Evolutionary conservation across 2,888 invertebrate species (phyloP).

Genomic region (Pheosia tremula): DNA sequence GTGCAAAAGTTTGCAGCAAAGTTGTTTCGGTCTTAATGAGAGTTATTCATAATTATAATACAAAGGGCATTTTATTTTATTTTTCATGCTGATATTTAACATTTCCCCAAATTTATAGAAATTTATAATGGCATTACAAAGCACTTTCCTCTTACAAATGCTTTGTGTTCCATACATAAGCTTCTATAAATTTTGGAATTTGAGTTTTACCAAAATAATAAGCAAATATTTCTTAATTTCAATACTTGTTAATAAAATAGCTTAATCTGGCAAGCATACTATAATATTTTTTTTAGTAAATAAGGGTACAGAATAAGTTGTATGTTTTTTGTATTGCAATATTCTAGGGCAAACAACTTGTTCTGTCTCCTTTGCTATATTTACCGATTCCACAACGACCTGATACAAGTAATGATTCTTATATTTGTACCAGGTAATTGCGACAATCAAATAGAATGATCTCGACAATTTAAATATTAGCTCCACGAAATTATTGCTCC

Average conservation of each 20-base stretch:
- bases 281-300: conserved; percentile 9
- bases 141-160: no score
- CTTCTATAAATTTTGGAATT: no score
- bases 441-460: not conserved
- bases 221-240: conserved; percentile 37
- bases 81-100: conserved; percentile 53
- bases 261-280: conserved; percentile 32
- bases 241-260: conserved; percentile 27
- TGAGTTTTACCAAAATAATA: conserved; percentile 37
- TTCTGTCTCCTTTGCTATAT: not conserved
- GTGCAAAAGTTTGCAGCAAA: conserved; percentile 57
- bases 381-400: not conserved
- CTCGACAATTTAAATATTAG: not conserved
- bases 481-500: not conserved
- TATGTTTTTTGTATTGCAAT: not conserved
- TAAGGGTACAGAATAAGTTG: conserved; percentile 22
- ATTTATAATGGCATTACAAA: no score
- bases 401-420: not conserved
- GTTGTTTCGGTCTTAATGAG: conserved; percentile 51
- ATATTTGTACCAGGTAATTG: conserved; percentile 5
- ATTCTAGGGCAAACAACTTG: not conserved
- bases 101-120: conserved; percentile 13
- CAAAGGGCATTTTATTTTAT: conserved; percentile 47
- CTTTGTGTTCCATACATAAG: no score
- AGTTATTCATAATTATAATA: conserved; percentile 41